Conservation (phyloP, 2,113 vertebrate species). For the Merops nubicus region DNA sequence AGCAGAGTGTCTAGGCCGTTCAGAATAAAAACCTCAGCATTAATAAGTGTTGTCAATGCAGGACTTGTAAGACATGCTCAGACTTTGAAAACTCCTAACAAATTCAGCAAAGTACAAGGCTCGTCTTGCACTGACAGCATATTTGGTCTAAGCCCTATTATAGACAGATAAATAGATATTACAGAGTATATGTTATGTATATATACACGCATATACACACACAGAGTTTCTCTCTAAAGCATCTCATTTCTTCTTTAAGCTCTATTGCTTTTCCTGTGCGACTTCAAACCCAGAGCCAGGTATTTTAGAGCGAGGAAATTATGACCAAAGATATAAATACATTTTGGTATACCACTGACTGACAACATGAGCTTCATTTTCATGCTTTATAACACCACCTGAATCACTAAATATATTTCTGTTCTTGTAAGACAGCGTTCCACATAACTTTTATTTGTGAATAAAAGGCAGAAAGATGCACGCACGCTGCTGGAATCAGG, state of each 20-base stretch:
- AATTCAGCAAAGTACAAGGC: not conserved
- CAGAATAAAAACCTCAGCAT: not conserved
- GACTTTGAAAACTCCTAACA: not conserved
- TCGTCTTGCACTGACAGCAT: not conserved
- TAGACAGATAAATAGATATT: constrained; percentile 15
- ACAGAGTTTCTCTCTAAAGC: not conserved
- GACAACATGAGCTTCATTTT: constrained; percentile 62
- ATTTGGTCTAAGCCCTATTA: constrained; percentile 15
- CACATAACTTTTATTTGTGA: constrained; percentile 44
- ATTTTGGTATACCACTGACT: not conserved
- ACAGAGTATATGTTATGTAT: not conserved
- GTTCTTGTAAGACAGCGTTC: constrained; percentile 35
- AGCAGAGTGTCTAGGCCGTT: not conserved
- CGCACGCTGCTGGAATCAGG: not conserved
- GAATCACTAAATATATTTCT: constrained; percentile 66
- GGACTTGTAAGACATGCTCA: not conserved
- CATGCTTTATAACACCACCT: constrained; percentile 57
- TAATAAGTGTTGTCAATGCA: not conserved
- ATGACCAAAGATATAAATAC: constrained; percentile 62
- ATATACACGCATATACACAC: not conserved
- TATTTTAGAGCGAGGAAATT: constrained; percentile 54
- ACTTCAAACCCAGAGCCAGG: not conserved
- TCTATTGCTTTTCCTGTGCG: not conserved
- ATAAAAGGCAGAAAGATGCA: constrained; percentile 45
- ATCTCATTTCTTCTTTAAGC: constrained; percentile 38